Percentiles rank a stretch among this genome's conserved stretches.
Evolutionary conservation across 2,797 vertebrate species (phyloP).

Genomic region (Dendrocincla tyrannina): DNA sequence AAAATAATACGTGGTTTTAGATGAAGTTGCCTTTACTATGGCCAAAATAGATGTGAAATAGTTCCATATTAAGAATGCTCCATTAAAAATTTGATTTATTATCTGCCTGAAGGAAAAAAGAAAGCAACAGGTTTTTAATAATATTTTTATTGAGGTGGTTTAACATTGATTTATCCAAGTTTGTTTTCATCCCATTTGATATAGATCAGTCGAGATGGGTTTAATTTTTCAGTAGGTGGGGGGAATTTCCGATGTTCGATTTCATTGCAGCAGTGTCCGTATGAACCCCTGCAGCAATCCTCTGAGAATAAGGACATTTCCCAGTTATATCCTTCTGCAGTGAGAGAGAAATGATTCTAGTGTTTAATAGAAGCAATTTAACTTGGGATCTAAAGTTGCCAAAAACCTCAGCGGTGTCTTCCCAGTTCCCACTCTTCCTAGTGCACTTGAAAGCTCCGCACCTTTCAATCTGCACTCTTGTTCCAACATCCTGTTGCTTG

Average conservation of each 20-base stretch:
- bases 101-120: not conserved
- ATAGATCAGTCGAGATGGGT: not conserved
- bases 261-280: not conserved
- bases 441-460: not conserved
- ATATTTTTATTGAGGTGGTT: not conserved
- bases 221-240: not conserved
- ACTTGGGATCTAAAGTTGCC: not conserved
- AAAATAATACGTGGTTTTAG: not conserved
- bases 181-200: not conserved
- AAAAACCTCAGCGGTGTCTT: not conserved
- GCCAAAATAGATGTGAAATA: not conserved
- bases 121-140: not conserved
- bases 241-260: not conserved
- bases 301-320: not conserved
- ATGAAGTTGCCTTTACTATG: not conserved
- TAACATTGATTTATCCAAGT: not conserved
- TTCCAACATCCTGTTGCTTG: conserved; percentile 17
- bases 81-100: not conserved
- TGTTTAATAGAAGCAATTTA: not conserved
- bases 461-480: fast-evolving
- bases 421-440: not conserved
- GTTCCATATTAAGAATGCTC: not conserved
- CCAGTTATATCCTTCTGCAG: not conserved
- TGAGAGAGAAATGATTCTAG: not conserved
- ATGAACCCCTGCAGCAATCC: not conserved